Percentiles rank a stretch among this genome's conserved stretches.
Evolutionary conservation across 1,140 invertebrate species (phyloP).

Genomic region (Cheumatopsyche charites): DNA sequence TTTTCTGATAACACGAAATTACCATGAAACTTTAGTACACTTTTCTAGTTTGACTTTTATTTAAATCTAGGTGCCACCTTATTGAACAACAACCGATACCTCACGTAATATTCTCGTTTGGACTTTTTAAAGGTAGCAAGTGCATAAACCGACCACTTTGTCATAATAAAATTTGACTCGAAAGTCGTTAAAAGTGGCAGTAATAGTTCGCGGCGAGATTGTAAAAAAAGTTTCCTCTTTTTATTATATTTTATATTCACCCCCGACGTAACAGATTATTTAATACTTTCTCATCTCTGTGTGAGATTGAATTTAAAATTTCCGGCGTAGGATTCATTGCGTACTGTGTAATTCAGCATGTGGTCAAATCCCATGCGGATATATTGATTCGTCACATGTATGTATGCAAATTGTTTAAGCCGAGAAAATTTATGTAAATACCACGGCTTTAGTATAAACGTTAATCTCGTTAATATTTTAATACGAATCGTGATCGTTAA

Average conservation of each 20-base stretch:
- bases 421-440: slow-evolving; percentile 2
- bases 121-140: neutral
- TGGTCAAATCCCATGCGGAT: no score
- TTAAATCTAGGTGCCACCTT: no score
- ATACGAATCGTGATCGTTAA: neutral
- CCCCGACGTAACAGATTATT: no score
- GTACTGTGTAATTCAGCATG: no score
- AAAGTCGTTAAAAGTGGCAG: slow-evolving; percentile 9
- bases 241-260: no score
- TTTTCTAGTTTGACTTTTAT: no score
- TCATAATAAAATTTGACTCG: slow-evolving; percentile 24
- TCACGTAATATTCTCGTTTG: slow-evolving; percentile 21
- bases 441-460: neutral
- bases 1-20: no score
- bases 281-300: no score
- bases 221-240: neutral
- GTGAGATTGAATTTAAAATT: no score
- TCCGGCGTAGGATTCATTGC: no score
- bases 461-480: slow-evolving; percentile 4
- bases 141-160: neutral
- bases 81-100: neutral
- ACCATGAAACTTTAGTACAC: no score
- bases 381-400: neutral
- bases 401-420: slow-evolving; percentile 5
- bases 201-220: slow-evolving; percentile 4